A percentile compares a stretch with the other conserved stretches of the same genome.
phyloP scores from a whole-genome alignment of 1,140 invertebrate genomes.

The Lethocerus indicus region DNA sequence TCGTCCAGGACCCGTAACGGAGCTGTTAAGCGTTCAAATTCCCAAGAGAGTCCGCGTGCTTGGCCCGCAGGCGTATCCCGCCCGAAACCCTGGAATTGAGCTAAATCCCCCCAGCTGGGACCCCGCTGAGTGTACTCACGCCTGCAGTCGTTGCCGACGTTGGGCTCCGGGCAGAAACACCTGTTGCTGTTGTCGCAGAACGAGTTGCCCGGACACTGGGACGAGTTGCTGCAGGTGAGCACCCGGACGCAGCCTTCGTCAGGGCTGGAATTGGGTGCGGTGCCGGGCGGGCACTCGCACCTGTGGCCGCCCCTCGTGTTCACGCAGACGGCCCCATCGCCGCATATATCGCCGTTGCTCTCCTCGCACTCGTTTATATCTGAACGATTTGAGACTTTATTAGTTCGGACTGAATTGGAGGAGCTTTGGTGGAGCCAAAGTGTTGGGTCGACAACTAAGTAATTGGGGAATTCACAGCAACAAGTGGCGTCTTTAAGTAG shows the following conservation, averaged over 20 bases:
- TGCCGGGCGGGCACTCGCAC: slow-evolving; percentile 65
- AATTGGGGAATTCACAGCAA: too few species aligned
- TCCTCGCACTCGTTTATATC: slow-evolving; percentile 69
- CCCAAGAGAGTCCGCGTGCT: too few species aligned
- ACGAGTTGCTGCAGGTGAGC: slow-evolving; percentile 51
- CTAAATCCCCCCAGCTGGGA: neutral
- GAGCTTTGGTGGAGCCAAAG: too few species aligned
- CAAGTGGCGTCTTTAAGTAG: too few species aligned
- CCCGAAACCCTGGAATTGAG: neutral
- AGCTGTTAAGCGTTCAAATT: too few species aligned
- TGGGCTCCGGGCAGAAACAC: slow-evolving; percentile 77
- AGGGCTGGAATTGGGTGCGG: slow-evolving; percentile 65
- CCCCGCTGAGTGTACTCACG: slow-evolving; percentile 38
- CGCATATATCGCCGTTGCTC: slow-evolving; percentile 47
- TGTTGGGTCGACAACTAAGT: too few species aligned
- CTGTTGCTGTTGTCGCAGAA: slow-evolving; percentile 56
- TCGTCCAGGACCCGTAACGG: too few species aligned
- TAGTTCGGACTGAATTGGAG: neutral
- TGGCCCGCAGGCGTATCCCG: too few species aligned
- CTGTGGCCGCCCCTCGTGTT: slow-evolving; percentile 59
- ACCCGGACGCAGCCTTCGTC: slow-evolving; percentile 58
- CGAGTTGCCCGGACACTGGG: slow-evolving; percentile 78
- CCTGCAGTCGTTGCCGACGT: slow-evolving; percentile 77
- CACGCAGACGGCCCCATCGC: slow-evolving; percentile 56
- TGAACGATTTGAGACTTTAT: slow-evolving; percentile 18